Evolutionary conservation across 2,797 vertebrate genomes (phyloP).

Genomic region (Macropus fuliginosus): DNA sequence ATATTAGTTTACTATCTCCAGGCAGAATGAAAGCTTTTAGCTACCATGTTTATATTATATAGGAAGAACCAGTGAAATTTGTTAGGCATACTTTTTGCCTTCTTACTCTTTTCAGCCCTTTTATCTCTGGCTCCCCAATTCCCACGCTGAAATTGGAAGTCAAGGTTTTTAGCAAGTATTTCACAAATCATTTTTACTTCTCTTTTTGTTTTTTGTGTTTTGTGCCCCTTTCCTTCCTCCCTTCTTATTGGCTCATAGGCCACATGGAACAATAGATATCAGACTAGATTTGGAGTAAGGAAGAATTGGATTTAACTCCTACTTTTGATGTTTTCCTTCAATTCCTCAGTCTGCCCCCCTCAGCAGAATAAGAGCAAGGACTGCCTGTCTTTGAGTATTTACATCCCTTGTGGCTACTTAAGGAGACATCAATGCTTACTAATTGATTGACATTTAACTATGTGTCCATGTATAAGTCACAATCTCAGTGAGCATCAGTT

Average conservation of each 20-base stretch:
- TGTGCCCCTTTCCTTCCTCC: background rate
- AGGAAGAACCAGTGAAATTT: slow-evolving; percentile 18
- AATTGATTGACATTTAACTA: background rate
- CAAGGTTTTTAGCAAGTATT: background rate
- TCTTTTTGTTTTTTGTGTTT: background rate
- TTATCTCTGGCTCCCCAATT: background rate
- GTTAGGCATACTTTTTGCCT: background rate
- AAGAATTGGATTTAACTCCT: background rate
- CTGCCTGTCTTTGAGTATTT: background rate
- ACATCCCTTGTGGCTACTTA: background rate
- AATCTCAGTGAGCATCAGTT: background rate
- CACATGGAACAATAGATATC: background rate
- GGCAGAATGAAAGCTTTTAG: slow-evolving; percentile 51
- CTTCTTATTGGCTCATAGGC: background rate
- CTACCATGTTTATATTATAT: slow-evolving; percentile 39
- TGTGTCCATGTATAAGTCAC: background rate
- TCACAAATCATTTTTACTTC: background rate
- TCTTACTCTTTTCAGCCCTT: background rate
- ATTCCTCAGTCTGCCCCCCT: background rate
- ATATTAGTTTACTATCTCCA: slow-evolving; percentile 57
- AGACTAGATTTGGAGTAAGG: background rate
- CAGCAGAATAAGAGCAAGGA: background rate
- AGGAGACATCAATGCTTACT: background rate
- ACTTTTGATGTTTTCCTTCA: background rate
- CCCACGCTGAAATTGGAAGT: background rate